Evolutionary conservation across 2,888 invertebrate genomes (phyloP), one percentile per base, ranked within the genome.

Genomic region (Scaeva pyrastri): DNA sequence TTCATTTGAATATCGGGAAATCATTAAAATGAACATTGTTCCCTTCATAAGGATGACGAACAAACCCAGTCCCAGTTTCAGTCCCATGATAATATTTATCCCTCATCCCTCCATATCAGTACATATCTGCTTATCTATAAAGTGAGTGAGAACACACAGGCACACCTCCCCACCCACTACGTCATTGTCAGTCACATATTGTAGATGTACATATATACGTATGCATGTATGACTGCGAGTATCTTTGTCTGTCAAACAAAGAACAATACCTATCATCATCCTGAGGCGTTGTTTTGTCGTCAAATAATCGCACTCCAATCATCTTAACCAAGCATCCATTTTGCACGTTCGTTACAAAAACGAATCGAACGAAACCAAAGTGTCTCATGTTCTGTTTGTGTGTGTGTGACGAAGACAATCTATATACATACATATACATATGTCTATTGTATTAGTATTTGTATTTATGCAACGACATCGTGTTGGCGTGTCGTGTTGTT

Each of bases 301-400:
- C 71, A 75, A 72, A 64, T 79, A 79, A 84, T 84, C 79, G 79
- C 71, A 71, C 56, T 75, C 64, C 56, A 68, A 79, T 79, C 64
- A 79, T 74, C 56, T 64, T 79, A 79, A 60, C 75, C 71, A 71
- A 79, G 56, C 73, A 73, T 43, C 56, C 75, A 71, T 55, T 31
- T 70, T 71, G 76, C 64, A 76, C 76, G 56, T 70, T 78, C 70
- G 73, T 64, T 71, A 70, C 83, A 19, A 45, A n/a, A 19, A 52
- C 39, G 48, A 14, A 41, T 19, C 14, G n/a, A 23, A 62, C 60
- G 21, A 60, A 41, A 58, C 21, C 2, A 21, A 21, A 52, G 73
- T 66, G 48, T 48, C 66, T 64, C 36, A 14, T 43, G 14, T 12
- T 31, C 10, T n/a, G n/a, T n/a, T n/a, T n/a, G n/a, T n/a, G n/a